A percentile compares a stretch with the other conserved stretches of the same genome.
phyloP scores from a whole-genome alignment of 2,888 invertebrate genomes.

The Drosophila affinis region DNA sequence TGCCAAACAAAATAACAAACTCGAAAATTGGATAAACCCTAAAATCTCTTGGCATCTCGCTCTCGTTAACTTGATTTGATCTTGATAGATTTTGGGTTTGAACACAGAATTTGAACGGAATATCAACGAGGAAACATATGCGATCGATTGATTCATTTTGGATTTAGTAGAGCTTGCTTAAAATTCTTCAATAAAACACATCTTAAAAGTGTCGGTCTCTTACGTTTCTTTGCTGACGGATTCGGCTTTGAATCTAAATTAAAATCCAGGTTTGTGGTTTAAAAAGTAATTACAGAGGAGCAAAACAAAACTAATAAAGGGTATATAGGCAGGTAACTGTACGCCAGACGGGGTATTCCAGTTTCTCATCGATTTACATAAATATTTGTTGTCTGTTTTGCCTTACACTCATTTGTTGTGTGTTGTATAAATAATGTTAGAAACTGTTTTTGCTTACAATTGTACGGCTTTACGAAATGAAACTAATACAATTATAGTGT shows the following conservation, averaged over 20 bases:
- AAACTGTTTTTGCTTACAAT: constrained; percentile 14
- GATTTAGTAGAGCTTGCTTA: neutral
- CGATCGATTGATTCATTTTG: neutral
- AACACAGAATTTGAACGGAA: neutral
- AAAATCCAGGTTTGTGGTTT: constrained; percentile 12
- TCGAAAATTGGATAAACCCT: neutral
- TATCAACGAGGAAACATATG: too few species aligned
- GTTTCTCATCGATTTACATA: constrained; percentile 10
- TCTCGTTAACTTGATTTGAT: neutral
- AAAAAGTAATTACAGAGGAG: constrained; percentile 31
- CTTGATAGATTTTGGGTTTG: neutral
- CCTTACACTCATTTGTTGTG: neutral
- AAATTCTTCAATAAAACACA: neutral
- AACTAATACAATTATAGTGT: constrained; percentile 13
- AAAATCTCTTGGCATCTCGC: neutral
- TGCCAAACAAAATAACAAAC: constrained; percentile 5
- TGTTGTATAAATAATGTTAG: constrained; percentile 40
- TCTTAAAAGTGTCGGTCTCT: neutral
- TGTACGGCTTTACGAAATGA: neutral
- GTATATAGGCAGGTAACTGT: constrained; percentile 9
- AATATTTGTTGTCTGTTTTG: neutral
- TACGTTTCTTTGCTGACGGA: neutral
- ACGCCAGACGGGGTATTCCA: constrained; percentile 4
- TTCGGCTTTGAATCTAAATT: constrained; percentile 9
- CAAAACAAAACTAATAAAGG: constrained; percentile 18